Conservation (phyloP, 1,140 invertebrate genomes). For the Ceratina japonica region DNA sequence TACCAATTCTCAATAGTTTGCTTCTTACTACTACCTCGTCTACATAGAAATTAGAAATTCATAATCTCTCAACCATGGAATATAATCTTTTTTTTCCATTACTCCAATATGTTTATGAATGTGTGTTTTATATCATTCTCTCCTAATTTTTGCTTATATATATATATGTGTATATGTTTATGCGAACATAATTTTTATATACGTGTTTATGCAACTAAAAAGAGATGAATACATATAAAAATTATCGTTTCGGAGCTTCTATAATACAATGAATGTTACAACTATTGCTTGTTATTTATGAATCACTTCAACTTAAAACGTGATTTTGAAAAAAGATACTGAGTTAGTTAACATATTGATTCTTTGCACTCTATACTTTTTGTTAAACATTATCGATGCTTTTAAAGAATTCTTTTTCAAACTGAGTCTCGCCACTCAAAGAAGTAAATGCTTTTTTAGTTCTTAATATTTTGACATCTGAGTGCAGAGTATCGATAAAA, state of each 20-base stretch:
- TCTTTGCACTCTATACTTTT: slow-evolving; percentile 15
- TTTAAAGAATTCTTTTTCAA: neutral
- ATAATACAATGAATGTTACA: slow-evolving; percentile 24
- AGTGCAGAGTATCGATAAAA: slow-evolving; percentile 28
- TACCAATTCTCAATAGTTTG: neutral
- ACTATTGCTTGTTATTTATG: slow-evolving; percentile 27
- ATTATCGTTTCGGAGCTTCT: slow-evolving; percentile 31
- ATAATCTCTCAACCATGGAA: slow-evolving; percentile 46
- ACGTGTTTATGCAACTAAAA: slow-evolving; percentile 1
- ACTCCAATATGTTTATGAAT: slow-evolving; percentile 27
- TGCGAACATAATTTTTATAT: slow-evolving; percentile 32
- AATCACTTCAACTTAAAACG: slow-evolving; percentile 5
- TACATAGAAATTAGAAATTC: neutral
- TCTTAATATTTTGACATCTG: neutral
- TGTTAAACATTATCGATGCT: too few species aligned
- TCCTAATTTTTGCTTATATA: slow-evolving; percentile 22
- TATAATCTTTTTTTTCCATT: neutral
- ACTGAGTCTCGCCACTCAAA: neutral
- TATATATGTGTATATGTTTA: slow-evolving; percentile 14
- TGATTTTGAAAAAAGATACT: slow-evolving; percentile 16
- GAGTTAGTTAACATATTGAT: slow-evolving; percentile 17
- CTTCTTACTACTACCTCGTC: neutral
- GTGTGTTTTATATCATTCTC: slow-evolving; percentile 23
- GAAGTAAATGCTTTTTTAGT: neutral
- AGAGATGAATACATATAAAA: slow-evolving; percentile 18